Evolutionary conservation across 2,797 vertebrate genomes (phyloP).

Genomic region (Mormyrops attenuatus): DNA sequence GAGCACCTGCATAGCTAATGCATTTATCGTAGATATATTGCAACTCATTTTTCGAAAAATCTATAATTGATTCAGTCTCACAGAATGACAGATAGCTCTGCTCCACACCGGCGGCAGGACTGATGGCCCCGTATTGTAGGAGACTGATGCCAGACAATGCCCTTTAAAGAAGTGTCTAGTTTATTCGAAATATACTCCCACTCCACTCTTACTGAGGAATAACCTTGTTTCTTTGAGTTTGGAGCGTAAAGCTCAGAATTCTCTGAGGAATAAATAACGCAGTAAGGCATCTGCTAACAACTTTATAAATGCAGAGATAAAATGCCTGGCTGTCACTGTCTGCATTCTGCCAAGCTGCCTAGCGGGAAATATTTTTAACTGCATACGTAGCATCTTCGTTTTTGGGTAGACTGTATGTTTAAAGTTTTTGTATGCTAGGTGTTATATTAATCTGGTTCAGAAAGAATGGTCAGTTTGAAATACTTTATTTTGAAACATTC

Average conservation of each 20-base stretch:
- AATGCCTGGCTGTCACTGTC: constrained; percentile 33
- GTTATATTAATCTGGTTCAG: not conserved
- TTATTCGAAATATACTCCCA: not conserved
- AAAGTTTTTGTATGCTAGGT: not conserved
- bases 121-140: not conserved
- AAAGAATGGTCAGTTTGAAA: not conserved
- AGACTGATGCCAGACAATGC: not conserved
- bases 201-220: constrained; percentile 25
- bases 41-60: constrained; percentile 27
- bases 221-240: constrained; percentile 26
- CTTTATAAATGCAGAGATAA: constrained; percentile 47
- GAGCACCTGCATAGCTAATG: not conserved
- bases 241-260: constrained; percentile 33
- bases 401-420: not conserved
- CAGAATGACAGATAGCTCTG: not conserved
- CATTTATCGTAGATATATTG: constrained; percentile 24
- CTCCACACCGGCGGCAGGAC: not conserved
- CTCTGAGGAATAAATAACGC: constrained; percentile 49
- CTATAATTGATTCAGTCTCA: constrained; percentile 26
- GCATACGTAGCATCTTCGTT: not conserved
- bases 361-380: not conserved
- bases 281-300: constrained; percentile 45
- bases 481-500: not conserved
- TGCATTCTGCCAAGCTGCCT: not conserved
- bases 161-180: not conserved